A percentile compares a stretch with the other conserved stretches of the same genome.
These are phyloP conservation scores for Malthinus flaveolus DNA, from an alignment of 2,888 invertebrate genomes.

Conservation along the genomic window DNA sequence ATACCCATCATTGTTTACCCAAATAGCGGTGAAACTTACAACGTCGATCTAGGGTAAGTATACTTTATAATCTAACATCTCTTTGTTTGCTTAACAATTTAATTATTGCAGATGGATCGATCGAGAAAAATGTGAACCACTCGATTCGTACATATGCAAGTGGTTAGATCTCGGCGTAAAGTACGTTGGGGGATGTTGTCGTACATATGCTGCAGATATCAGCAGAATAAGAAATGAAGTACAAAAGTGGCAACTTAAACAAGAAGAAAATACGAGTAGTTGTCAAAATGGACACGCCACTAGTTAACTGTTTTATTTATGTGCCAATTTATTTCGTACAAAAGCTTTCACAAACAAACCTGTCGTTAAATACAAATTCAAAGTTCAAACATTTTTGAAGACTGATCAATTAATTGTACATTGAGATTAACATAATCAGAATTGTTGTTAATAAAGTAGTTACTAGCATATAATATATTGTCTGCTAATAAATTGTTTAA, in stretches of 20 bases:
- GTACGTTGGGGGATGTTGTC: slow-evolving; percentile 91
- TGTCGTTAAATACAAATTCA: too few relatives aligned
- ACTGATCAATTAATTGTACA: too few relatives aligned
- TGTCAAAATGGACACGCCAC: slow-evolving; percentile 2
- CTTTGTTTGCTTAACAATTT: slow-evolving; percentile 1
- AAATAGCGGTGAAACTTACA: slow-evolving; percentile 87
- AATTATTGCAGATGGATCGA: slow-evolving; percentile 68
- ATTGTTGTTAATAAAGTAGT: too few relatives aligned
- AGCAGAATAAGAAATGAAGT: slow-evolving; percentile 70
- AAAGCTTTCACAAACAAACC: too few relatives aligned
- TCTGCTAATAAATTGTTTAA: too few relatives aligned
- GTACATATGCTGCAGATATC: slow-evolving; percentile 82
- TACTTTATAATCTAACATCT: background rate
- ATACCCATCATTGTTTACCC: slow-evolving; percentile 88
- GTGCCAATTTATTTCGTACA: too few relatives aligned
- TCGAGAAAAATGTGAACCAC: slow-evolving; percentile 68
- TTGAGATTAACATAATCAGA: too few relatives aligned
- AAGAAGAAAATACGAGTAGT: slow-evolving; percentile 2
- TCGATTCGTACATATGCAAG: slow-evolving; percentile 72
- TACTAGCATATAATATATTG: too few relatives aligned
- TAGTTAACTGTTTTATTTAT: background rate
- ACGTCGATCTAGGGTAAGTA: slow-evolving; percentile 67
- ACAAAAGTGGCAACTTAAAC: slow-evolving; percentile 49
- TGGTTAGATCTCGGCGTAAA: slow-evolving; percentile 83
- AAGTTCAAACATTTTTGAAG: too few relatives aligned